phyloP scores from a whole-genome alignment of 2,113 vertebrate species.

The Gobius niger region DNA sequence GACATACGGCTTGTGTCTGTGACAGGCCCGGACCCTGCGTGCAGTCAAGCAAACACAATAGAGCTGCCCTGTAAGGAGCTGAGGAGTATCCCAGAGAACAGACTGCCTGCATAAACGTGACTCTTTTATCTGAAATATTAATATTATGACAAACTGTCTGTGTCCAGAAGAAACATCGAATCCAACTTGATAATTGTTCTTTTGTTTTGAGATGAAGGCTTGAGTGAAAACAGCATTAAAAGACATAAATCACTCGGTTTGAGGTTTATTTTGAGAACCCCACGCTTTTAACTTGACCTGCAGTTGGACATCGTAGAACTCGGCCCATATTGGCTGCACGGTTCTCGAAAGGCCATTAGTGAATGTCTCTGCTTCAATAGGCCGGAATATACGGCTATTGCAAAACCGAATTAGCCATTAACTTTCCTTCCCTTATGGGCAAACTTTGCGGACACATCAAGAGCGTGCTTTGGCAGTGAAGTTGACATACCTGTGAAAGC shows the following conservation, averaged over 20 bases:
- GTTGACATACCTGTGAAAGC: slow-evolving; percentile 72
- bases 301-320: slow-evolving; percentile 27
- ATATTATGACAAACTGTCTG: slow-evolving; percentile 31
- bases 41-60: slow-evolving; percentile 43
- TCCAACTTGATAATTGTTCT: slow-evolving; percentile 42
- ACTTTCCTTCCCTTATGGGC: slow-evolving; percentile 67
- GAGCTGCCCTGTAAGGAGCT: slow-evolving; percentile 49
- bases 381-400: slow-evolving; percentile 42
- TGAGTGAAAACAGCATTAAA: slow-evolving; percentile 26
- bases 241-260: slow-evolving; percentile 40
- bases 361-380: slow-evolving; percentile 32
- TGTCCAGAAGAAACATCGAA: slow-evolving; percentile 51
- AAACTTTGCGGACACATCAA: slow-evolving; percentile 70
- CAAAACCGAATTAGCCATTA: slow-evolving; percentile 65
- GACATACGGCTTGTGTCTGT: slow-evolving; percentile 59
- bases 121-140: slow-evolving; percentile 41
- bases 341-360: slow-evolving; percentile 33
- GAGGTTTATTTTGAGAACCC: slow-evolving; percentile 37
- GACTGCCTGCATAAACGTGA: slow-evolving; percentile 28
- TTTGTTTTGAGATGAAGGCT: slow-evolving; percentile 49
- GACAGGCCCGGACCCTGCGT: slow-evolving; percentile 42
- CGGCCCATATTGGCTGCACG: slow-evolving; percentile 14
- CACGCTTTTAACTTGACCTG: slow-evolving; percentile 16
- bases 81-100: slow-evolving; percentile 35
- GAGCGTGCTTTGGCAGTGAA: slow-evolving; percentile 60